These are phyloP conservation scores for Raillietiella orientalis DNA, from an alignment of 2,888 invertebrate genomes.

Conservation along the genomic window DNA sequence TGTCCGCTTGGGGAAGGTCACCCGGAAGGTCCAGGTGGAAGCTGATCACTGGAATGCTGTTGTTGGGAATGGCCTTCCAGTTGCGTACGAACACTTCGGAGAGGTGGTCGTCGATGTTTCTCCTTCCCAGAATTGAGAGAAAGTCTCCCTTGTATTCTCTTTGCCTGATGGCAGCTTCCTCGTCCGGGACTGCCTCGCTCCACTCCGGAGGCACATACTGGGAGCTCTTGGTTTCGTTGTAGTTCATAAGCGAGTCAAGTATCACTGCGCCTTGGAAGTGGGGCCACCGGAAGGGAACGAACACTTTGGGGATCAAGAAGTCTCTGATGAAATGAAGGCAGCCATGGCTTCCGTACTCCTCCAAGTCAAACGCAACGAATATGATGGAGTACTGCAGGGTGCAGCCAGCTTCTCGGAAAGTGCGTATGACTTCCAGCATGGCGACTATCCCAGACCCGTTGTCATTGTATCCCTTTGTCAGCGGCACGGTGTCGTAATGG, in stretches of 20 bases:
- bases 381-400: constrained; percentile 10
- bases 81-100: constrained; percentile 3
- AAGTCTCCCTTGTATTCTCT: too few species aligned
- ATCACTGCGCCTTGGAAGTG: constrained; percentile 11
- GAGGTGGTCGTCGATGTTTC: neutral
- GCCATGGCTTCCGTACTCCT: constrained; percentile 12
- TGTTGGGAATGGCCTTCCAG: constrained; percentile 6
- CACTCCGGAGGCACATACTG: neutral
- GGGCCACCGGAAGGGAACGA: neutral
- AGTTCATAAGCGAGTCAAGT: constrained; percentile 12
- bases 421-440: constrained; percentile 11
- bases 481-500: constrained; percentile 10
- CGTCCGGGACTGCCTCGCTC: too few species aligned
- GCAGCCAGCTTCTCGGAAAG: constrained; percentile 9
- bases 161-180: too few species aligned
- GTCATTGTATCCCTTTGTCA: constrained; percentile 10
- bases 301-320: constrained; percentile 9
- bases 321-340: constrained; percentile 11
- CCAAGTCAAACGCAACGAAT: constrained; percentile 13
- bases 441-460: constrained; percentile 13
- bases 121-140: too few species aligned
- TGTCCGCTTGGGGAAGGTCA: constrained; percentile 9
- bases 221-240: constrained; percentile 8
- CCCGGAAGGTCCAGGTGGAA: constrained; percentile 9
- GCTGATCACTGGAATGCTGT: constrained; percentile 8